Evolutionary conservation across 2,888 invertebrate species (phyloP), one percentile per base, ranked within the genome.

Genomic region (Noctua fimbriata): DNA sequence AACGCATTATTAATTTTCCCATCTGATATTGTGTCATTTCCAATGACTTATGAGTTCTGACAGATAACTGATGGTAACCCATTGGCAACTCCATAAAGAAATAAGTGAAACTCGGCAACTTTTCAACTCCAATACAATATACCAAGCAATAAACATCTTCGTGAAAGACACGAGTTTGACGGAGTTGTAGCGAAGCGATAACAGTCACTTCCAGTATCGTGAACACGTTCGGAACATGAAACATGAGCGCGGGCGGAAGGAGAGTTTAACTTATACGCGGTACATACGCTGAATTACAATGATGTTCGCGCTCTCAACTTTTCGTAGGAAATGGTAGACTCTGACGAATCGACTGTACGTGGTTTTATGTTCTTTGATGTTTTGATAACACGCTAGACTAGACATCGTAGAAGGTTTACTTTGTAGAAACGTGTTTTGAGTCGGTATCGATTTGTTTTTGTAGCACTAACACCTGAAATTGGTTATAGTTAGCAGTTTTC

Each of bases 211-310:
- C 85, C 88, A 88, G 81, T 88, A 84, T 80, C 86, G 77, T 84
- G 81, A 87, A 88, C 92, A 93, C 91, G 91, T 91, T 89, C 89
- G 73, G 47, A 85, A 87, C 85, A 89, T 90, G 91, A 90, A 92
- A 91, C 91, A 91, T 87, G 90, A 93, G 87, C 91, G 89, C 84
- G 88, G 90, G 89, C 93, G 94, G 94, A 94, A 93, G 91, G 89
- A 91, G 93, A 90, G 91, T 90, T 90, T 90, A 91, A 91, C 90
- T 90, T 91, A 90, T 89, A 89, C 84, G 69, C 44, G 36, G 52
- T 81, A 89, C 92, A 87, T 91, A 86, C 90, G 82, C 89, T 89
- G 94, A 93, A 94, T 94, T 88, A 92, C 92, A 94, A 94, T 94
- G 87, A 92, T 87, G 88, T 88, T 88, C 83, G 86, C 81, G 71